phyloP scores from a whole-genome alignment of 2,888 invertebrate genomes.

The Hypena proboscidalis region DNA sequence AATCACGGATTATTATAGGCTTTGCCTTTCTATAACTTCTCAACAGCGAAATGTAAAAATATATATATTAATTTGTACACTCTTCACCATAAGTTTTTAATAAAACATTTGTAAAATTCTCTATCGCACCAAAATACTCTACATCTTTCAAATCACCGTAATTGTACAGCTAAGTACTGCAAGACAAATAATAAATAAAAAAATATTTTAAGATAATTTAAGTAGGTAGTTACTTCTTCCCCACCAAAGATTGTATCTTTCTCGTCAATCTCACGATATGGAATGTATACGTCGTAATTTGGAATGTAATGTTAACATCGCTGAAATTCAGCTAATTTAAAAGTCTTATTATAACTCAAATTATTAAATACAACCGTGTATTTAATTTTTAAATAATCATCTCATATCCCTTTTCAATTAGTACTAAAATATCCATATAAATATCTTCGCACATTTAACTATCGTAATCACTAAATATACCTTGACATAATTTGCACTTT shows the following conservation, averaged over 20 bases:
- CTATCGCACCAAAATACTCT: slow-evolving; percentile 84
- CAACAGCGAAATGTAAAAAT: slow-evolving; percentile 84
- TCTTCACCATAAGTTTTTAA: slow-evolving; percentile 72
- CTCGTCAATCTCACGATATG: slow-evolving; percentile 61
- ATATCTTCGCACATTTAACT: slow-evolving; percentile 73
- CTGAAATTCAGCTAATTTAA: slow-evolving; percentile 38
- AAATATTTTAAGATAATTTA: slow-evolving; percentile 63
- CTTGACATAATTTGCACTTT: slow-evolving; percentile 81
- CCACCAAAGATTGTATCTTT: slow-evolving; percentile 66
- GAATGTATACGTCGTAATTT: slow-evolving; percentile 67
- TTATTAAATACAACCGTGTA: slow-evolving; percentile 43
- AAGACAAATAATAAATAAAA: slow-evolving; percentile 69
- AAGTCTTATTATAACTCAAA: slow-evolving; percentile 47
- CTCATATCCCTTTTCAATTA: slow-evolving; percentile 66
- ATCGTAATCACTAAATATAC: slow-evolving; percentile 73
- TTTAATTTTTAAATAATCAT: slow-evolving; percentile 49
- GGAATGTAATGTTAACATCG: slow-evolving; percentile 62
- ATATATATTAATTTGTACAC: slow-evolving; percentile 85
- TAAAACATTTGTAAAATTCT: slow-evolving; percentile 83
- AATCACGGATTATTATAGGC: slow-evolving; percentile 79
- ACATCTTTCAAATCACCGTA: slow-evolving; percentile 69
- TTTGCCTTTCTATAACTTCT: slow-evolving; percentile 77
- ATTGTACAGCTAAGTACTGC: slow-evolving; percentile 73
- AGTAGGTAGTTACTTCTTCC: slow-evolving; percentile 72
- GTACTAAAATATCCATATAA: slow-evolving; percentile 81